phyloP scores from a whole-genome alignment of 2,888 invertebrate species.

The Dasypogon diadema region DNA sequence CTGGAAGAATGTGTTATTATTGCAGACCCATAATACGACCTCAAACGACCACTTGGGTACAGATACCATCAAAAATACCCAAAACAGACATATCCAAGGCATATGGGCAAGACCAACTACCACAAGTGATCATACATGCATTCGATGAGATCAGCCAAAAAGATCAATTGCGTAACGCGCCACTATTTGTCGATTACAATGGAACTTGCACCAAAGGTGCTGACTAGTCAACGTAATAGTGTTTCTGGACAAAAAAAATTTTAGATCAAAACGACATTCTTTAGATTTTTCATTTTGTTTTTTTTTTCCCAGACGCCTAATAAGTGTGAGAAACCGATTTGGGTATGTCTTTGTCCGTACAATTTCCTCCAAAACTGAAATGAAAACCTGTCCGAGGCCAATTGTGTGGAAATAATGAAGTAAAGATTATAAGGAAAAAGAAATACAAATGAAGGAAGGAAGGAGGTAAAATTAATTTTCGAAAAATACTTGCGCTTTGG shows the following conservation, averaged over 20 bases:
- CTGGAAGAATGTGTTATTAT: no score
- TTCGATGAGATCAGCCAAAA: neutral
- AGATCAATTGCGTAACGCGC: slow-evolving; percentile 35
- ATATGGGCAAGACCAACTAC: no score
- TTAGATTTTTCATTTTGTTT: slow-evolving; percentile 20
- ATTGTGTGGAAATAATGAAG: neutral
- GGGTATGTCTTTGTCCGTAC: neutral
- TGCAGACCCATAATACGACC: no score
- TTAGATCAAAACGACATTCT: slow-evolving; percentile 22
- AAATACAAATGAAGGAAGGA: neutral
- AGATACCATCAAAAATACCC: no score
- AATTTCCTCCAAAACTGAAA: neutral
- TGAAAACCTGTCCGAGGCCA: neutral
- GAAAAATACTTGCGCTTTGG: no score
- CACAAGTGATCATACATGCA: no score
- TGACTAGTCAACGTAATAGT: neutral
- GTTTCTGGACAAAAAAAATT: no score
- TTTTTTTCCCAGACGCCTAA: slow-evolving; percentile 23
- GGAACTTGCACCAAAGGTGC: neutral
- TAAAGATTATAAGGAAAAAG: no score
- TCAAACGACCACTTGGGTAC: no score
- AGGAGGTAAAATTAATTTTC: neutral
- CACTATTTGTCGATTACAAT: neutral
- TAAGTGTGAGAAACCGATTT: slow-evolving; percentile 33
- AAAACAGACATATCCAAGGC: no score